Conservation (phyloP, 2,113 vertebrate genomes). For the Mixornis gularis region DNA sequence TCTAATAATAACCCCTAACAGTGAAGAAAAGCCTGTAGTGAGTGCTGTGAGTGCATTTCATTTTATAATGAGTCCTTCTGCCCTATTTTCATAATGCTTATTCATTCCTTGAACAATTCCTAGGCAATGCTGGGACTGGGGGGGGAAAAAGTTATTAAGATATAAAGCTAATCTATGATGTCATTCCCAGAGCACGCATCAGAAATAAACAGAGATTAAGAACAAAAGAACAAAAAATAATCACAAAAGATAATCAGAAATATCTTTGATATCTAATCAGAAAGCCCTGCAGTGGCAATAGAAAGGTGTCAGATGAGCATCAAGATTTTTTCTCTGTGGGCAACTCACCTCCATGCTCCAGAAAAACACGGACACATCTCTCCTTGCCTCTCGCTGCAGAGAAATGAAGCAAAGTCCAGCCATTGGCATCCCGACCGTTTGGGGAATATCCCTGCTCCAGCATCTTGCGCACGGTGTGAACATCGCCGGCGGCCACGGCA, state of each 20-base stretch:
- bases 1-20: background rate
- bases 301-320: background rate
- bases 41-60: background rate
- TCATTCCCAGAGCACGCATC: background rate
- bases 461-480: conserved; percentile 95
- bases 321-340: background rate
- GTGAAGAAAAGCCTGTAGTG: background rate
- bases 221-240: background rate
- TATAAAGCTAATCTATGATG: background rate
- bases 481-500: conserved; percentile 93
- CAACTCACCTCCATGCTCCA: conserved; percentile 94
- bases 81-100: conserved; percentile 9
- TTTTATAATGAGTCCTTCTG: background rate
- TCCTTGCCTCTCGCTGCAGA: conserved; percentile 96
- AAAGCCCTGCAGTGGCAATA: background rate
- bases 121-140: background rate
- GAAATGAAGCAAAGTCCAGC: conserved; percentile 97
- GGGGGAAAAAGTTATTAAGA: background rate
- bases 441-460: conserved; percentile 95
- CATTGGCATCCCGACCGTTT: conserved; percentile 93
- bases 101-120: background rate
- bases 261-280: background rate
- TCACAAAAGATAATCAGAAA: background rate
- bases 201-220: background rate
- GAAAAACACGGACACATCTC: conserved; percentile 93